Percentiles rank a stretch among this genome's conserved stretches.
phyloP scores from a whole-genome alignment of 1,140 invertebrate genomes.

The Steinernema khuongi region DNA sequence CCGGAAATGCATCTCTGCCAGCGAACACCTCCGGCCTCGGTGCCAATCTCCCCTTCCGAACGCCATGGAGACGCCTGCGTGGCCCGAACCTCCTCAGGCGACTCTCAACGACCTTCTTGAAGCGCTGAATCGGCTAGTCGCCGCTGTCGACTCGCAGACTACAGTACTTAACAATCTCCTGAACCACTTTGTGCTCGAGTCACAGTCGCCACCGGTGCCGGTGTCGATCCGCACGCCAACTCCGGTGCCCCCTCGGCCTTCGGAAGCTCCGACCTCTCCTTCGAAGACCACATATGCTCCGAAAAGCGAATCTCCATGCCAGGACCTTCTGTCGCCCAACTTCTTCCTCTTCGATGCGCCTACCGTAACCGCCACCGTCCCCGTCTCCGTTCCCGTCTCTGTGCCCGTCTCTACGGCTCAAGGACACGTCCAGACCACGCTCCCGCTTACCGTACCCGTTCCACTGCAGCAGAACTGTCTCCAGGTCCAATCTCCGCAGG shows the following conservation, averaged over 20 bases:
- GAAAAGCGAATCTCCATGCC: no score
- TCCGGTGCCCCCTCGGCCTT: not conserved
- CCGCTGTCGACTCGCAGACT: not conserved
- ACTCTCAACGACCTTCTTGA: conserved; percentile 10
- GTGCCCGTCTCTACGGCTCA: not conserved
- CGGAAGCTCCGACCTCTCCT: not conserved
- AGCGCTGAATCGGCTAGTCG: not conserved
- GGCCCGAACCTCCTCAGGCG: not conserved
- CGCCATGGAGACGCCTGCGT: not conserved
- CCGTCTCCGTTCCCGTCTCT: not conserved
- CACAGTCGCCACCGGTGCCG: not conserved
- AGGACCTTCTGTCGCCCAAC: not conserved
- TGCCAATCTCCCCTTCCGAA: not conserved
- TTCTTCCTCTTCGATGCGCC: not conserved
- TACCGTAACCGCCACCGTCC: not conserved
- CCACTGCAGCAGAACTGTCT: not conserved
- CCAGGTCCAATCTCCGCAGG: not conserved
- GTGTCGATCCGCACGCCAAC: not conserved
- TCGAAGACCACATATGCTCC: not conserved
- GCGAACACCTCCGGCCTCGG: not conserved
- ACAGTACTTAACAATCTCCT: not conserved
- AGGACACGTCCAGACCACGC: not conserved
- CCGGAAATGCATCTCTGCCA: not conserved
- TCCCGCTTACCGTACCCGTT: not conserved
- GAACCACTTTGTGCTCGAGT: not conserved